These are phyloP conservation scores for Peromyscus polionotus DNA, from an alignment of 2,113 vertebrate species.

Conservation along the genomic window DNA sequence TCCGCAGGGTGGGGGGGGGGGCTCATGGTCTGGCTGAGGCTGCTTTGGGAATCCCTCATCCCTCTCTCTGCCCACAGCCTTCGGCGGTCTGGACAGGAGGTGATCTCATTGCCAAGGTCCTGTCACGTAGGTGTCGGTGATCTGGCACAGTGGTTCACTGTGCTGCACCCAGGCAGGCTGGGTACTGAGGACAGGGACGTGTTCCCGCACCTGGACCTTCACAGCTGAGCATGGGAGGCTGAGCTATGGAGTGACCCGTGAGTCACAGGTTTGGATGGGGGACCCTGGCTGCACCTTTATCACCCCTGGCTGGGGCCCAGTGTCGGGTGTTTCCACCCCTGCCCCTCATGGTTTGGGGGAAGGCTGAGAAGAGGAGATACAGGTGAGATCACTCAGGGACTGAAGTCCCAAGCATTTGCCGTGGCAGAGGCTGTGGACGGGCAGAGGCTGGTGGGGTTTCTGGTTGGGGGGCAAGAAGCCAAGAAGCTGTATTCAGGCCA, in stretches of 20 bases:
- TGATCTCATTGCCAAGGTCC: background rate
- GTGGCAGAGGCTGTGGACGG: background rate
- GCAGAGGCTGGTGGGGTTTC: no score
- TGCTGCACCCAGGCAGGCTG: background rate
- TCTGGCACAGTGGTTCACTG: background rate
- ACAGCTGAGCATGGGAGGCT: background rate
- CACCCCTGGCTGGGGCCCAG: background rate
- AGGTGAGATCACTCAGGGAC: background rate
- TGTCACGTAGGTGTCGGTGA: background rate
- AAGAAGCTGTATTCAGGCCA: background rate
- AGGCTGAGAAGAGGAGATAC: background rate
- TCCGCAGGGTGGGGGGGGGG: background rate
- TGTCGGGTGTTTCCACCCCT: background rate
- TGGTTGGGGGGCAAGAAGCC: background rate
- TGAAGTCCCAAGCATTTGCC: background rate
- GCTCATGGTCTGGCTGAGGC: background rate
- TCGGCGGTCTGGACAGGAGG: background rate
- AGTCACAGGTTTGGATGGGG: background rate
- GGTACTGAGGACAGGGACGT: rapidly evolving
- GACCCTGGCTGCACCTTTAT: background rate
- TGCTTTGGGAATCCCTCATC: background rate
- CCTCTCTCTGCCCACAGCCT: background rate
- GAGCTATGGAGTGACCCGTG: background rate
- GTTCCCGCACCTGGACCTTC: background rate
- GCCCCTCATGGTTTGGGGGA: background rate